These are phyloP conservation scores for Acanthopagrus latus DNA, from an alignment of 2,797 vertebrate genomes.

Conservation along the genomic window DNA sequence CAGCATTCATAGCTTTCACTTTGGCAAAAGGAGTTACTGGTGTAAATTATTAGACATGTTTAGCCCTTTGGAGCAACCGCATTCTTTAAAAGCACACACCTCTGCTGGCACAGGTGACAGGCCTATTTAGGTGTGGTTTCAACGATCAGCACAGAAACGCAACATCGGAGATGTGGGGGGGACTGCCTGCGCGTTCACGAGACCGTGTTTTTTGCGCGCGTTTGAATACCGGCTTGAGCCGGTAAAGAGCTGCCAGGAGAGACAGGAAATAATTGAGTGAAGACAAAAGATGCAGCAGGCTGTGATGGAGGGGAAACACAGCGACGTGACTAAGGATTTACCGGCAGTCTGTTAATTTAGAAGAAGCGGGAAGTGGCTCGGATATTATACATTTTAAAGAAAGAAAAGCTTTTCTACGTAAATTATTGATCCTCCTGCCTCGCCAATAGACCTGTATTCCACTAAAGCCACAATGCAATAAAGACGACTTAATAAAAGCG, in stretches of 20 bases:
- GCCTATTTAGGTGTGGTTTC: not conserved
- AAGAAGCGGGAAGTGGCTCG: not conserved
- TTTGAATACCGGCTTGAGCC: slow-evolving; percentile 83
- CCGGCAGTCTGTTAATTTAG: not conserved
- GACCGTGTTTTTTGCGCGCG: slow-evolving; percentile 38
- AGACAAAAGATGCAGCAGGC: slow-evolving; percentile 6
- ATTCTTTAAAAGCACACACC: not conserved
- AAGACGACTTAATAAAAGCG: not conserved
- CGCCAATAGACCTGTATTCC: rapidly evolving
- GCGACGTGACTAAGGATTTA: not conserved
- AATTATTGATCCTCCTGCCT: not conserved
- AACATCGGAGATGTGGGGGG: no score
- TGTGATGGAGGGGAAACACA: not conserved
- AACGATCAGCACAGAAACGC: not conserved
- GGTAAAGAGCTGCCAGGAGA: slow-evolving; percentile 72
- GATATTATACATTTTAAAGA: not conserved
- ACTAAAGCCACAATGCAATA: not conserved
- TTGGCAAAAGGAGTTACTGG: not conserved
- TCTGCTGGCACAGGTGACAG: not conserved
- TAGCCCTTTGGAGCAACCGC: not conserved
- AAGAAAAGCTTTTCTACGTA: not conserved
- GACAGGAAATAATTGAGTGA: slow-evolving; percentile 4
- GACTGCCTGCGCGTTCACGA: slow-evolving; percentile 60
- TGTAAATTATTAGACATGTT: not conserved
- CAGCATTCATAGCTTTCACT: not conserved